Conservation (phyloP, 2,888 invertebrate genomes). For the Mellilla xanthometata region DNA sequence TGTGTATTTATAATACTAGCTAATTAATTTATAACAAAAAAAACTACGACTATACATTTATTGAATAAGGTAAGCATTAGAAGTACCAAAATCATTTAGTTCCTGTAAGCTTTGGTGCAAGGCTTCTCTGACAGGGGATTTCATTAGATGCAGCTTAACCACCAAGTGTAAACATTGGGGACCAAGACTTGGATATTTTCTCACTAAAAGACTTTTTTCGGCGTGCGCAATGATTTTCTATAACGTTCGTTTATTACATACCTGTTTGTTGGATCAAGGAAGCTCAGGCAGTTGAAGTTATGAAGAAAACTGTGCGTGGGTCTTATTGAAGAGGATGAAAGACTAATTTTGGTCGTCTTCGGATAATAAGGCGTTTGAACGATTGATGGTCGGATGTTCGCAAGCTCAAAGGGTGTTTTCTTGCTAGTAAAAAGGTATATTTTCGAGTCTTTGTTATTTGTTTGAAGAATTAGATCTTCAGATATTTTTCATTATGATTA, state of each 20-base stretch:
- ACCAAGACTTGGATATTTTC: constrained; percentile 72
- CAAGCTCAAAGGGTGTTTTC: neutral
- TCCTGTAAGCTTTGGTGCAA: constrained; percentile 60
- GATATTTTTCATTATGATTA: no score
- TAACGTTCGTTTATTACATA: constrained; percentile 42
- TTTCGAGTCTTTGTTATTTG: no score
- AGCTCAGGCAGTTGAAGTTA: constrained; percentile 8
- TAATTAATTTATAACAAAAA: no score
- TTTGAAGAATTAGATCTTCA: no score
- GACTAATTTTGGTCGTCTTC: neutral
- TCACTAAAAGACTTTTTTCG: constrained; percentile 60
- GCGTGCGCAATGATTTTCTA: constrained; percentile 66
- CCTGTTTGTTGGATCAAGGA: constrained; percentile 23
- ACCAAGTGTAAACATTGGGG: constrained; percentile 75
- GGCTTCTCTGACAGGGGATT: constrained; percentile 77
- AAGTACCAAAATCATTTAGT: constrained; percentile 46
- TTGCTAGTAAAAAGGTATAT: no score
- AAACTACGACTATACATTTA: no score
- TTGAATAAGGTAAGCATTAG: no score
- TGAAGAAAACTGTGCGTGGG: constrained; percentile 7
- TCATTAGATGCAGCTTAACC: constrained; percentile 82
- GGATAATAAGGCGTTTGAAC: neutral
- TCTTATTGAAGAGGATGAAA: constrained; percentile 14
- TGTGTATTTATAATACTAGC: no score
- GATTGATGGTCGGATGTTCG: neutral